phyloP scores from a whole-genome alignment of 2,888 invertebrate genomes.

The Plagiodera versicolora region DNA sequence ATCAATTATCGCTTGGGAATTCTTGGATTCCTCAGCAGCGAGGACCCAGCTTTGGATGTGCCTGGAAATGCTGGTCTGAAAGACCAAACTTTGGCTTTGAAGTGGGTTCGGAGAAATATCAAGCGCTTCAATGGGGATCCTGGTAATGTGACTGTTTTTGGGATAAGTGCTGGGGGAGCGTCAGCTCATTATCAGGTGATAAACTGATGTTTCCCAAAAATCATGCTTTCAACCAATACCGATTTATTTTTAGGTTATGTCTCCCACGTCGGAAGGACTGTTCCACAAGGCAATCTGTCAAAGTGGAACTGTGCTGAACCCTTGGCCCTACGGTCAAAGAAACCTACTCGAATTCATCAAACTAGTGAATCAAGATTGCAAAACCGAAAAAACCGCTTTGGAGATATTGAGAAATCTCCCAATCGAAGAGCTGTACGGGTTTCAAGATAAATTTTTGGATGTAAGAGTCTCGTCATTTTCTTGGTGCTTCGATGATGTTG shows the following conservation, averaged over 20 bases:
- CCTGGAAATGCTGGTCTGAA: conserved; percentile 60
- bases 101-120: conserved; percentile 58
- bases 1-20: conserved; percentile 57
- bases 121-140: conserved; percentile 41
- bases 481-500: too few species aligned
- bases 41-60: conserved; percentile 54
- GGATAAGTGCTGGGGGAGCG: conserved; percentile 27
- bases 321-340: conserved; percentile 29
- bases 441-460: conserved; percentile 8
- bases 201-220: too few species aligned
- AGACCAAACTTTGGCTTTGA: conserved; percentile 57
- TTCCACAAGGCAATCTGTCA: conserved; percentile 35
- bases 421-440: conserved; percentile 15
- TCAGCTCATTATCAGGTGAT: conserved; percentile 26
- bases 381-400: conserved; percentile 18
- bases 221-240: too few species aligned
- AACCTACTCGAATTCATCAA: conserved; percentile 25
- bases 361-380: conserved; percentile 9
- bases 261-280: conserved; percentile 51
- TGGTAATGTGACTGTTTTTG: conserved; percentile 49
- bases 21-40: conserved; percentile 56
- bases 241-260: conserved; percentile 51
- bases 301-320: conserved; percentile 28
- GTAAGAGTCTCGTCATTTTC: too few species aligned
- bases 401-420: conserved; percentile 23